phyloP scores from a whole-genome alignment of 92 coral and sea anemone species.

The Epizoanthus illoricatus region DNA sequence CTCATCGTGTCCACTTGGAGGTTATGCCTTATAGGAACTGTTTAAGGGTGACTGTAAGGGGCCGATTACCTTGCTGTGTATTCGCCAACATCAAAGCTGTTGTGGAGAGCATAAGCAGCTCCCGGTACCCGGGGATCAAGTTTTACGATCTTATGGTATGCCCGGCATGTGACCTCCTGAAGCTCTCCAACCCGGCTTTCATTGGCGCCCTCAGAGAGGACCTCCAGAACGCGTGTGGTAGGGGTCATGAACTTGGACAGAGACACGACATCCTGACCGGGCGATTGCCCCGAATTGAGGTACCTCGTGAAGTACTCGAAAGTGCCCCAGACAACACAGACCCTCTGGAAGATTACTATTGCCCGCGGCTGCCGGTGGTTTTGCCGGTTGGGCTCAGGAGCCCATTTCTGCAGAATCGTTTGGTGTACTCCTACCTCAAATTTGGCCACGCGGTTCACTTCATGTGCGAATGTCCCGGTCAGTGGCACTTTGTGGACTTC shows the following conservation, averaged over 20 bases:
- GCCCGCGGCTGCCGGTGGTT: slow-evolving; percentile 77
- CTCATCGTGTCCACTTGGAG: slow-evolving; percentile 68
- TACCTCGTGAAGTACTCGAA: slow-evolving; percentile 14
- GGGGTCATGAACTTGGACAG: slow-evolving; percentile 72
- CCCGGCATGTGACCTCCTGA: slow-evolving; percentile 61
- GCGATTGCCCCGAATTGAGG: slow-evolving; percentile 26
- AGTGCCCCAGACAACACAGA: slow-evolving; percentile 42
- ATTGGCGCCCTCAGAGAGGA: slow-evolving; percentile 43
- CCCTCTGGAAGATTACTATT: slow-evolving; percentile 60
- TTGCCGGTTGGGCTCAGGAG: slow-evolving; percentile 82
- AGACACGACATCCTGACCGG: slow-evolving; percentile 65
- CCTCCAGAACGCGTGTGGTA: slow-evolving; percentile 52
- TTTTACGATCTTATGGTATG: slow-evolving; percentile 63
- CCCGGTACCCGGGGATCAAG: slow-evolving; percentile 77
- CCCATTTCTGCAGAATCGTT: slow-evolving; percentile 61
- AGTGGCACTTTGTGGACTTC: slow-evolving; percentile 74
- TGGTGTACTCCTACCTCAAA: slow-evolving; percentile 65
- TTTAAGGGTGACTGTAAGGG: slow-evolving; percentile 68
- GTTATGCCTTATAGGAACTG: slow-evolving; percentile 60
- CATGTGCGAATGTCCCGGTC: slow-evolving; percentile 88
- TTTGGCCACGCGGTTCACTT: slow-evolving; percentile 88
- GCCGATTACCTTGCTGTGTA: slow-evolving; percentile 75
- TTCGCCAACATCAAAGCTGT: slow-evolving; percentile 70
- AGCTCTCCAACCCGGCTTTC: slow-evolving; percentile 48
- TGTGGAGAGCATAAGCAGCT: slow-evolving; percentile 63